Conservation (phyloP, 2,888 invertebrate species). For the Epistrophella euchroma region DNA sequence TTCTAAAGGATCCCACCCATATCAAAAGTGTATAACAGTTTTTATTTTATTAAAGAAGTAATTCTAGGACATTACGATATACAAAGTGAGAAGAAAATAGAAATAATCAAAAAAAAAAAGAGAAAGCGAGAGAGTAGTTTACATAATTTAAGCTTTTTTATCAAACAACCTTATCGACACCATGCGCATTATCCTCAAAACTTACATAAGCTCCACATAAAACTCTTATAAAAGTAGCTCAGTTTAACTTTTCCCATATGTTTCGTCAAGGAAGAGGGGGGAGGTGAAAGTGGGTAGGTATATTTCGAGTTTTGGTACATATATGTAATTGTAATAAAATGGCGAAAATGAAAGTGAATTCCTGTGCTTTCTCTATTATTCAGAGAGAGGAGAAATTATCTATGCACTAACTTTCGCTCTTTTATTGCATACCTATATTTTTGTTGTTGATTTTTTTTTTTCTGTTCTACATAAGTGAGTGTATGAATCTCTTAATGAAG, state of each 20-base stretch:
- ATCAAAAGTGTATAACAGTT: conserved; percentile 69
- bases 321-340: conserved; percentile 47
- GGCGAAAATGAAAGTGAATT: conserved; percentile 73
- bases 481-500: conserved; percentile 21
- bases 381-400: conserved; percentile 32
- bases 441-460: not conserved
- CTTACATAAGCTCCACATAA: conserved; percentile 56
- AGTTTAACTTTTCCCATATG: conserved; percentile 52
- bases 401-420: conserved; percentile 60
- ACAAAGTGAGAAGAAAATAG: not conserved
- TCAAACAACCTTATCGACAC: conserved; percentile 53
- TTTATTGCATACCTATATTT: conserved; percentile 38
- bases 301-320: conserved; percentile 1
- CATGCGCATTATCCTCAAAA: conserved; percentile 55
- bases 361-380: conserved; percentile 41
- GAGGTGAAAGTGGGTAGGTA: conserved; percentile 11
- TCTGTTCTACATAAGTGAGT: conserved; percentile 12
- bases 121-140: conserved; percentile 52
- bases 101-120: not conserved
- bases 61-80: conserved; percentile 38
- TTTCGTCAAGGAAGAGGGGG: not conserved
- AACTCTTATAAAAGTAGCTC: conserved; percentile 61
- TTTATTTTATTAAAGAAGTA: conserved; percentile 20
- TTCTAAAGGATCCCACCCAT: conserved; percentile 72
- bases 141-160: conserved; percentile 66